Conservation (phyloP, 2,797 vertebrate genomes). For the Lateolabrax maculatus region DNA sequence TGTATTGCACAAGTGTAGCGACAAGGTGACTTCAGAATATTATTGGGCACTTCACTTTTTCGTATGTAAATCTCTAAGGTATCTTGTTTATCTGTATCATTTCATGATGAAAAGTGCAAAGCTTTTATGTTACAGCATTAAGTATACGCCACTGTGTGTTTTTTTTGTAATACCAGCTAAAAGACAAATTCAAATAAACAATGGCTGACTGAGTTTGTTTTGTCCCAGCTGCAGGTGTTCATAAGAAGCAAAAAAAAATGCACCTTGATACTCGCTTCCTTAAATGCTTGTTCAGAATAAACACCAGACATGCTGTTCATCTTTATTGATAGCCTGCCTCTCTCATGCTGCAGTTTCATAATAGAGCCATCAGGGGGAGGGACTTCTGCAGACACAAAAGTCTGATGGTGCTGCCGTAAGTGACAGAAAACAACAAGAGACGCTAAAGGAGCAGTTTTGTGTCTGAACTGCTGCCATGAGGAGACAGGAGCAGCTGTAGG, state of each 20-base stretch:
- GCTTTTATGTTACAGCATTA: constrained; percentile 45
- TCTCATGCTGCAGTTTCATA: constrained; percentile 63
- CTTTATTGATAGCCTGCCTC: constrained; percentile 57
- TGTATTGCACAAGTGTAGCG: constrained; percentile 66
- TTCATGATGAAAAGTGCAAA: constrained; percentile 27
- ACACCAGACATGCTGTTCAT: constrained; percentile 34
- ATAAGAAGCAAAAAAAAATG: not conserved
- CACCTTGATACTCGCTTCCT: constrained; percentile 9
- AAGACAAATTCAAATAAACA: constrained; percentile 74
- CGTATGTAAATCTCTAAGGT: constrained; percentile 39
- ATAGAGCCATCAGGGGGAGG: constrained; percentile 75
- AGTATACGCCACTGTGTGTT: constrained; percentile 38
- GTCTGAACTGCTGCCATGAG: constrained; percentile 39
- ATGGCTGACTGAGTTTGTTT: constrained; percentile 23
- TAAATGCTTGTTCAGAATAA: constrained; percentile 7
- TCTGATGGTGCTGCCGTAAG: constrained; percentile 48
- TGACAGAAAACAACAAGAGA: constrained; percentile 65
- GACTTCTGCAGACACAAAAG: constrained; percentile 73
- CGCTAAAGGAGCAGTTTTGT: constrained; percentile 28
- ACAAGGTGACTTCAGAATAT: constrained; percentile 30
- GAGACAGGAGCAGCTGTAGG: constrained; percentile 42
- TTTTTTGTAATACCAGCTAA: constrained; percentile 48
- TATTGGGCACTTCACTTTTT: constrained; percentile 58
- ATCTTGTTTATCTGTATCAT: constrained; percentile 30
- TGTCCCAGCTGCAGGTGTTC: constrained; percentile 6